A percentile compares a stretch with the other conserved stretches of the same genome.
phyloP scores from a whole-genome alignment of 2,888 invertebrate species.

The Petrophora chlorosata region DNA sequence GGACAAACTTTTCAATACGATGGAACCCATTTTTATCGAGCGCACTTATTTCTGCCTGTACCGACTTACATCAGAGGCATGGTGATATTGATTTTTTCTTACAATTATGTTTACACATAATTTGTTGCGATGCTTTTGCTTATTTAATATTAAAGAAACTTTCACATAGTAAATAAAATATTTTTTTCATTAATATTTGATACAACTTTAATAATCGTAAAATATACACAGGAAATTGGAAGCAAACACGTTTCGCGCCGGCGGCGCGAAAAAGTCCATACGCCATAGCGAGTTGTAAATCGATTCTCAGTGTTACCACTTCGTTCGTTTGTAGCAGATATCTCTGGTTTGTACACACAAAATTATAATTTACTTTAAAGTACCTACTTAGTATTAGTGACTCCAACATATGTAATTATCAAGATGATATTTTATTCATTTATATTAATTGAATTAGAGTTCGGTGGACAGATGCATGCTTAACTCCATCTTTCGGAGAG shows the following conservation, averaged over 20 bases:
- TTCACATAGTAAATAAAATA: constrained; percentile 22
- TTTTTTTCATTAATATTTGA: not conserved
- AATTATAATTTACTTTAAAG: no score
- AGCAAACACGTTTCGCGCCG: constrained; percentile 74
- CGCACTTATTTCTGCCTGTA: constrained; percentile 37
- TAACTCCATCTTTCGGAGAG: constrained; percentile 19
- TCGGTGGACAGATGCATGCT: no score
- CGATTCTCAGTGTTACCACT: constrained; percentile 38
- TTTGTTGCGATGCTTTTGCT: constrained; percentile 8
- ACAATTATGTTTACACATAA: constrained; percentile 18
- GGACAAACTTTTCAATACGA: constrained; percentile 95
- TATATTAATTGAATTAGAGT: no score
- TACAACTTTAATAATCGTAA: constrained; percentile 1
- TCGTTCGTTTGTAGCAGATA: no score
- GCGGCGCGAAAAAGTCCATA: constrained; percentile 83
- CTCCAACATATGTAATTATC: no score
- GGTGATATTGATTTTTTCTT: constrained; percentile 31
- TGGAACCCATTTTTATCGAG: constrained; percentile 78
- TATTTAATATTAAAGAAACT: constrained; percentile 3
- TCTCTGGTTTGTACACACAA: no score
- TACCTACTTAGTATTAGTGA: no score
- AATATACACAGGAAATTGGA: constrained; percentile 34
- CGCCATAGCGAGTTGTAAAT: constrained; percentile 1
- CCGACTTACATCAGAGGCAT: constrained; percentile 44
- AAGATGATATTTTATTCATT: no score